These are phyloP conservation scores for Tichodroma muraria DNA, from an alignment of 2,113 vertebrate genomes.

Conservation along the genomic window DNA sequence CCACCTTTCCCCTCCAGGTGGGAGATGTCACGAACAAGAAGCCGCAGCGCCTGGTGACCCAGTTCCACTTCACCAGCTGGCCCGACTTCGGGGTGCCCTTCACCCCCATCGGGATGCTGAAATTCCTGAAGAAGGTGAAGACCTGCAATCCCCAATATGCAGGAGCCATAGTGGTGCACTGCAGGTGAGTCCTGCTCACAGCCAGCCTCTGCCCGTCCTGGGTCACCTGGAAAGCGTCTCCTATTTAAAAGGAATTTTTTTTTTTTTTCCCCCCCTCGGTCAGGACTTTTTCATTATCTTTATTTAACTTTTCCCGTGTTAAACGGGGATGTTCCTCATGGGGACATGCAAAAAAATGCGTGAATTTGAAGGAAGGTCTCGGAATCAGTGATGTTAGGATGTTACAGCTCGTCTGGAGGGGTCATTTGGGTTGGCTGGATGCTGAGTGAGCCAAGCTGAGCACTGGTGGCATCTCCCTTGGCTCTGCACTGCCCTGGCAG, in stretches of 20 bases:
- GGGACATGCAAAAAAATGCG: neutral
- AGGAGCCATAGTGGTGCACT: conserved; percentile 94
- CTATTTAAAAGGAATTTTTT: neutral
- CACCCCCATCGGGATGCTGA: conserved; percentile 97
- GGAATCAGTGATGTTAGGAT: neutral
- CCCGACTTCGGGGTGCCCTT: conserved; percentile 97
- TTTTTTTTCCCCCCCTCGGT: too few species aligned
- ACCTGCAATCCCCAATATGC: conserved; percentile 91
- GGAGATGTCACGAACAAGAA: conserved; percentile 95
- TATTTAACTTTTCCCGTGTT: neutral
- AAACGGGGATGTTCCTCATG: neutral
- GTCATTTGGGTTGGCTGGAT: neutral
- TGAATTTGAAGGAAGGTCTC: neutral
- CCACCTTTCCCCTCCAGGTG: conserved; percentile 68
- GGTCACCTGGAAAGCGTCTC: accelerated
- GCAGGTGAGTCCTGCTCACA: conserved; percentile 77
- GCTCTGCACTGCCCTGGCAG: neutral
- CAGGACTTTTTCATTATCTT: neutral
- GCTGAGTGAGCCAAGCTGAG: neutral
- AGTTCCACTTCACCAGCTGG: conserved; percentile 99
- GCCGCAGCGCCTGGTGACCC: conserved; percentile 92
- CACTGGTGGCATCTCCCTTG: neutral
- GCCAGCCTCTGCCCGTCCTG: neutral
- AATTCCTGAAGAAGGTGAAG: conserved; percentile 98
- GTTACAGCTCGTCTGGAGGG: neutral